phyloP scores from a whole-genome alignment of 1,140 invertebrate genomes.

The Lysiphlebus fabarum region DNA sequence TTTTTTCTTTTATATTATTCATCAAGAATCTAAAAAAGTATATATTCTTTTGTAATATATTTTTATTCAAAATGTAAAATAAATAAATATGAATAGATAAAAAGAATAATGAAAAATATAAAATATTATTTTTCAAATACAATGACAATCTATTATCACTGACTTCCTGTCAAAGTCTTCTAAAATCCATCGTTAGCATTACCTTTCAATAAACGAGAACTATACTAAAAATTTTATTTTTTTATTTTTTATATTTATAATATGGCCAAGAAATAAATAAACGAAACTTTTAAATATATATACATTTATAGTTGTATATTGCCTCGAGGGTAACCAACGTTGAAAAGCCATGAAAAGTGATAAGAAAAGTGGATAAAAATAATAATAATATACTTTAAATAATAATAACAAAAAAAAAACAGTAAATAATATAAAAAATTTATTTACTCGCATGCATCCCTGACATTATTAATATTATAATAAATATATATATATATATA shows the following conservation, averaged over 20 bases:
- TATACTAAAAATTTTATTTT: slow-evolving; percentile 15
- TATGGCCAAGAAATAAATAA: background rate
- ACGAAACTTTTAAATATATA: background rate
- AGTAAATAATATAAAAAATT: slow-evolving; percentile 4
- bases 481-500: too few relatives aligned
- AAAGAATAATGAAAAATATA: slow-evolving; percentile 3
- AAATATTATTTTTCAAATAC: slow-evolving; percentile 9
- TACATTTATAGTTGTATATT: slow-evolving; percentile 28
- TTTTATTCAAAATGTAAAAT: background rate
- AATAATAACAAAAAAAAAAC: slow-evolving; percentile 15
- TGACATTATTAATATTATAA: too few relatives aligned
- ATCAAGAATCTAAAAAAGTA: too few relatives aligned
- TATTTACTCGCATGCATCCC: too few relatives aligned
- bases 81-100: background rate
- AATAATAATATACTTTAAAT: slow-evolving; percentile 12
- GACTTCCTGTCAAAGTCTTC: slow-evolving; percentile 24
- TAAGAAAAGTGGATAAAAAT: background rate
- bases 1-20: too few relatives aligned
- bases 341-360: slow-evolving; percentile 16
- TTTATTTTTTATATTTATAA: background rate
- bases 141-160: slow-evolving; percentile 23
- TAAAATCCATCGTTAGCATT: slow-evolving; percentile 26
- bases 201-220: slow-evolving; percentile 23
- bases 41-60: too few relatives aligned
- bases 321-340: slow-evolving; percentile 23